Base-by-base conservation (phyloP, 2,888 invertebrate genomes). In the Agriopis leucophaearia region DNA sequence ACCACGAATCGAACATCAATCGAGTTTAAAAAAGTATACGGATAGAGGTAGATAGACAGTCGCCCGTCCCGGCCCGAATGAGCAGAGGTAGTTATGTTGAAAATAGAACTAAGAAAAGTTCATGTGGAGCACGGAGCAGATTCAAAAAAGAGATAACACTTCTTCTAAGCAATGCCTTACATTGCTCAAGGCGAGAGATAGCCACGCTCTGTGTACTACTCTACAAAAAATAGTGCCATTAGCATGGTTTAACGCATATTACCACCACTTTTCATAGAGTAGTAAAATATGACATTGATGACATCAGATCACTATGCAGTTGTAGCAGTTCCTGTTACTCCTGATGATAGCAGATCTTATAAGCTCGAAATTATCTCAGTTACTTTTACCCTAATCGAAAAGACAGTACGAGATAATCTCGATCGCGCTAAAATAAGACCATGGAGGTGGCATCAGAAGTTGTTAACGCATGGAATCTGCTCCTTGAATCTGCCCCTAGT, bases 51-150 rank as follows among this genome's bases (percentile, higher is more conserved):
- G 79, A 73, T 74, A 65, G 64, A 69, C 74, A 71, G 82, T 80
- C 83, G 74, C 80, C 81, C 79, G 80, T 74, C 81, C 76, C 83
- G 78, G 80, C 78, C 83, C 74, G 73, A 81, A 81, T 81, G 83
- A 84, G 83, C 80, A 85, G 92, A 91, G 92, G 91, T 92, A 91
- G 90, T 84, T 89, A 77, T 88, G 90, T 90, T 89, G 81, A 83
- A 81, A 83, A 80, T 77, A 80, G 76, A 82, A 78, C 71, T 81
- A 78, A 71, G 78, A 77, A 70, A 72, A 70, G 48, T 55, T 55
- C 55, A 9, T 55, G 27, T 42, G 15, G 27, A 42, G 13, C 18
- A 55, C 18, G 42, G 42, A 27, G 42, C 55, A 42, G 18, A 44
- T 55, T 15, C 42, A 55, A 55, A 27, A 42, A 55, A 12, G 8